Percentiles rank a stretch among this genome's conserved stretches.
Evolutionary conservation across 2,113 vertebrate species (phyloP).

Genomic region (Ammospiza caudacuta): DNA sequence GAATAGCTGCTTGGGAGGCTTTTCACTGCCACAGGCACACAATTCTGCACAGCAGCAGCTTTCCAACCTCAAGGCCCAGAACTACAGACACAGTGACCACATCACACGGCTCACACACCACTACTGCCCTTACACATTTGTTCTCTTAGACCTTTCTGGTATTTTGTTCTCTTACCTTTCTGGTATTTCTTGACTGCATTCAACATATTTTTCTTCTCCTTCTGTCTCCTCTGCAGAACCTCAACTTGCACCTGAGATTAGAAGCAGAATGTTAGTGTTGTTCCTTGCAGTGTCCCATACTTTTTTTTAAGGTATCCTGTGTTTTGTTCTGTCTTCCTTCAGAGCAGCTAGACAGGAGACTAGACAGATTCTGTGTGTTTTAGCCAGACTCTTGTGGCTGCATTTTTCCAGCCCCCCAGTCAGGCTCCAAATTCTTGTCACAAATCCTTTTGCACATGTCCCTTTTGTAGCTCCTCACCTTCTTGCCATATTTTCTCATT

Average conservation of each 20-base stretch:
- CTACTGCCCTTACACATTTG: background rate
- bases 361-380: background rate
- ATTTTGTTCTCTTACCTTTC: constrained; percentile 87
- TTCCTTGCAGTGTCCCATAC: background rate
- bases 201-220: constrained; percentile 94
- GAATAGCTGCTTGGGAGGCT: background rate
- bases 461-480: constrained; percentile 77
- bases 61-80: background rate
- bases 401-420: background rate
- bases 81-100: background rate
- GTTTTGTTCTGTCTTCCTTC: background rate
- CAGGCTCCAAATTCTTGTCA: background rate
- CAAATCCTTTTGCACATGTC: background rate
- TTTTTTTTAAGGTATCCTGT: background rate
- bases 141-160: constrained; percentile 86
- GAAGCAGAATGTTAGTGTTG: background rate
- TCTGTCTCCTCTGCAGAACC: constrained; percentile 94
- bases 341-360: background rate
- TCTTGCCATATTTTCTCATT: constrained; percentile 95
- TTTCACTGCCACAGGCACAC: background rate
- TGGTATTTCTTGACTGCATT: constrained; percentile 94
- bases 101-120: background rate
- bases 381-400: background rate
- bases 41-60: background rate
- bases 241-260: constrained; percentile 89